phyloP scores from a whole-genome alignment of 2,797 vertebrate genomes.

The Fringilla coelebs region DNA sequence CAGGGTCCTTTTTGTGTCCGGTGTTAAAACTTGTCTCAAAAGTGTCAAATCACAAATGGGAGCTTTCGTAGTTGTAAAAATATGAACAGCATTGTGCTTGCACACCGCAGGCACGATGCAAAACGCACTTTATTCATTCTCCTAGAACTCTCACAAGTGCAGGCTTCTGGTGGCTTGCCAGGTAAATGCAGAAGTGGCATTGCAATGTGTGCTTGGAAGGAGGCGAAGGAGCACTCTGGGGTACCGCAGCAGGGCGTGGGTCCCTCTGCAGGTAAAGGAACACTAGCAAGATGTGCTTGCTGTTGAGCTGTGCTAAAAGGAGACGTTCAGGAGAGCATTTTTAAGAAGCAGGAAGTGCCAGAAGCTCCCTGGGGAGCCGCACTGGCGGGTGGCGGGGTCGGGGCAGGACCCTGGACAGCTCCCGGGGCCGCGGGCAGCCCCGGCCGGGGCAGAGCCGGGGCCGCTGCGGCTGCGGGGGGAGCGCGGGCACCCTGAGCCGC shows the following conservation, averaged over 20 bases:
- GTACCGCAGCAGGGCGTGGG: accelerated
- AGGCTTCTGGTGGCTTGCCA: not conserved
- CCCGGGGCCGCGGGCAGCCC: not conserved
- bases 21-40: not conserved
- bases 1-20: not conserved
- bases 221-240: accelerated
- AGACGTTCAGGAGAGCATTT: not conserved
- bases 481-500: accelerated
- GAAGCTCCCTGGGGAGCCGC: accelerated
- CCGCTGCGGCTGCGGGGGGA: too few relatives aligned
- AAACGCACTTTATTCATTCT: accelerated
- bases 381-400: not conserved
- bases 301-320: accelerated
- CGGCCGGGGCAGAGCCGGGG: not conserved
- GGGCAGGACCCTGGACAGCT: slow-evolving; percentile 3
- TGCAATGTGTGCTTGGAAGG: accelerated
- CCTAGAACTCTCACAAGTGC: not conserved
- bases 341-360: accelerated
- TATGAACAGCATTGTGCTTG: accelerated
- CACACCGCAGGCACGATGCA: accelerated
- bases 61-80: not conserved
- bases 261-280: too few relatives aligned
- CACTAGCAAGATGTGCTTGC: accelerated
- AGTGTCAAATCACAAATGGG: not conserved
- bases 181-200: not conserved